A percentile compares a stretch with the other conserved stretches of the same genome.
These are phyloP conservation scores for Chionomys nivalis DNA, from an alignment of 2,113 vertebrate species.

Conservation along the genomic window DNA sequence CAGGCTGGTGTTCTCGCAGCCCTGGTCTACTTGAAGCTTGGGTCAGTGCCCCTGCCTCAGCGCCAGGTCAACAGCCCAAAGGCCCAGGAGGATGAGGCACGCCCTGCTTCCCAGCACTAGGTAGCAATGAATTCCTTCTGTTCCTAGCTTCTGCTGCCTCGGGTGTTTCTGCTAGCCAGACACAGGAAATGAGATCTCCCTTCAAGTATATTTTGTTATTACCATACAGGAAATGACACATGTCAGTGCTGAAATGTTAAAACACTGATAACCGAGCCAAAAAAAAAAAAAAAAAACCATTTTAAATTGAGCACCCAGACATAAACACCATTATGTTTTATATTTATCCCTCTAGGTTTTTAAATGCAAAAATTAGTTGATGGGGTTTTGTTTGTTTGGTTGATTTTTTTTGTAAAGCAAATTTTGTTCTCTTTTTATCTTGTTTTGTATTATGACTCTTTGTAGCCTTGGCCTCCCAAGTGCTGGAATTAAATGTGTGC, in stretches of 20 bases:
- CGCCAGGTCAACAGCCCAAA: background rate
- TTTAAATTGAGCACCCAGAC: background rate
- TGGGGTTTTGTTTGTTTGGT: background rate
- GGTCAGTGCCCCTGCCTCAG: background rate
- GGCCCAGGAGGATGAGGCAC: accelerated
- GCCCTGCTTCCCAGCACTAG: background rate
- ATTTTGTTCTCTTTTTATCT: background rate
- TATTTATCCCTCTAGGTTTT: background rate
- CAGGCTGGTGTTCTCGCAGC: background rate
- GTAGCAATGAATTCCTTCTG: background rate
- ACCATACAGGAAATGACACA: background rate
- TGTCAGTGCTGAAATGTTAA: background rate
- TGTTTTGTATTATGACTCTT: background rate
- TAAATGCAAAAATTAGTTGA: background rate
- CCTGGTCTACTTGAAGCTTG: background rate
- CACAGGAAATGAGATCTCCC: background rate
- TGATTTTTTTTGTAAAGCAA: background rate
- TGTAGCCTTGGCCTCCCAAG: background rate
- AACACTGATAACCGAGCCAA: background rate
- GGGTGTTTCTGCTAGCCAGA: background rate
- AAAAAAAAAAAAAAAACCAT: background rate
- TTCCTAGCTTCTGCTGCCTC: background rate
- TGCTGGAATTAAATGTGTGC: background rate
- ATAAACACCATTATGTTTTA: background rate
- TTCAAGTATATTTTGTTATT: background rate